A percentile compares a stretch with the other conserved stretches of the same genome.
These are phyloP conservation scores for Morpho achilles DNA, from an alignment of 2,888 invertebrate species.

Conservation along the genomic window DNA sequence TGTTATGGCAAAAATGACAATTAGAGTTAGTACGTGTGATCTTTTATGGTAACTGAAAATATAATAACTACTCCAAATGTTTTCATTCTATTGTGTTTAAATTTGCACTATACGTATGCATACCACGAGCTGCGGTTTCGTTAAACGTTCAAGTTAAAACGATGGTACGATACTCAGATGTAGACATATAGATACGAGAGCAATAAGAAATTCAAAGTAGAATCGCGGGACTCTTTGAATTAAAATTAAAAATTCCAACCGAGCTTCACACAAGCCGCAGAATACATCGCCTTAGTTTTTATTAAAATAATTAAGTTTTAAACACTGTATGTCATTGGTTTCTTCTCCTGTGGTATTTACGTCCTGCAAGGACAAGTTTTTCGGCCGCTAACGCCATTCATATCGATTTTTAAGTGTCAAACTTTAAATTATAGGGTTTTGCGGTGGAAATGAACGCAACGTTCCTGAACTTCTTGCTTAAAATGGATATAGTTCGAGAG, in stretches of 20 bases:
- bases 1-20: neutral
- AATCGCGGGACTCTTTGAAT: constrained; percentile 27
- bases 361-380: constrained; percentile 7
- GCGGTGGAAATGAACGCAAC: neutral
- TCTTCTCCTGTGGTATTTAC: constrained; percentile 10
- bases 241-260: constrained; percentile 22
- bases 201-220: constrained; percentile 29
- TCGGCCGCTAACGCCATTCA: neutral
- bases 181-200: constrained; percentile 26
- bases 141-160: constrained; percentile 25
- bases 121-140: constrained; percentile 23
- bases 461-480: too few relatives aligned
- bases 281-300: constrained; percentile 5
- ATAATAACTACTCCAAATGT: constrained; percentile 17
- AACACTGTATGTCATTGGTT: constrained; percentile 20
- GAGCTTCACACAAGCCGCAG: constrained; percentile 11
- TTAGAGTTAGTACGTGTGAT: neutral
- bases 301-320: constrained; percentile 23
- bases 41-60: neutral
- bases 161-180: constrained; percentile 25
- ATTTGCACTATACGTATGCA: constrained; percentile 35
- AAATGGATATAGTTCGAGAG: too few relatives aligned
- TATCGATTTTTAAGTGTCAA: constrained; percentile 7
- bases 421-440: constrained; percentile 5
- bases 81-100: constrained; percentile 33